Evolutionary conservation across 2,888 invertebrate genomes (phyloP).

Genomic region (Ormyrus nitidulus): DNA sequence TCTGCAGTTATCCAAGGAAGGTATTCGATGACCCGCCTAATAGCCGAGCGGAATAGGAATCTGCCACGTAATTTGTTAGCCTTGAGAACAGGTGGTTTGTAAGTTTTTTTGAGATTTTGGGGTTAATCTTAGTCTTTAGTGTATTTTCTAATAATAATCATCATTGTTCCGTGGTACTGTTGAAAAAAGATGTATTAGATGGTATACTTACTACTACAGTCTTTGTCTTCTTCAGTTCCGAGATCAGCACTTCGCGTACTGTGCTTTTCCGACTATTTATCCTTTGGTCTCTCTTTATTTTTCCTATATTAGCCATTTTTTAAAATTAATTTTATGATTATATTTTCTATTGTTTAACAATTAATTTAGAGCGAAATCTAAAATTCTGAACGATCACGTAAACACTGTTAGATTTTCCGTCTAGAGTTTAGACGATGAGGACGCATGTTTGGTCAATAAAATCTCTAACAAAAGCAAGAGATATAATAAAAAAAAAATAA

Average conservation of each 20-base stretch:
- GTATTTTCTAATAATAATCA: too few species aligned
- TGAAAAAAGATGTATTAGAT: too few species aligned
- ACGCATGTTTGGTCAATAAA: conserved; percentile 60
- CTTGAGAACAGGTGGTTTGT: conserved; percentile 7
- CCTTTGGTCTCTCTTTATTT: neutral
- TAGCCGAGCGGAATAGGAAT: conserved; percentile 65
- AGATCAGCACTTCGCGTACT: conserved; percentile 13
- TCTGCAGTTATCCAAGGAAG: conserved; percentile 64
- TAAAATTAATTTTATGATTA: neutral
- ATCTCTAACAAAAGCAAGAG: conserved; percentile 25
- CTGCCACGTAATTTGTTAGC: conserved; percentile 63
- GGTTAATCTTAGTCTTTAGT: too few species aligned
- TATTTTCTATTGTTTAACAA: neutral
- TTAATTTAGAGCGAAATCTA: conserved; percentile 10
- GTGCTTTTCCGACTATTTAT: conserved; percentile 24
- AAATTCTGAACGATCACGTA: neutral
- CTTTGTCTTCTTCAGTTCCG: neutral
- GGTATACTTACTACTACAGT: too few species aligned
- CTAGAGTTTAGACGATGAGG: neutral
- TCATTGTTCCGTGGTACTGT: too few species aligned
- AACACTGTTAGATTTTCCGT: neutral
- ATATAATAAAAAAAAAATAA: neutral
- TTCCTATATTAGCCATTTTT: neutral
- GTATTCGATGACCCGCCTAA: conserved; percentile 66
- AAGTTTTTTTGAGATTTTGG: too few species aligned